Evolutionary conservation across 2,888 invertebrate genomes (phyloP), one percentile per base, ranked within the genome.

Genomic region (Epirrhoe tristata): DNA sequence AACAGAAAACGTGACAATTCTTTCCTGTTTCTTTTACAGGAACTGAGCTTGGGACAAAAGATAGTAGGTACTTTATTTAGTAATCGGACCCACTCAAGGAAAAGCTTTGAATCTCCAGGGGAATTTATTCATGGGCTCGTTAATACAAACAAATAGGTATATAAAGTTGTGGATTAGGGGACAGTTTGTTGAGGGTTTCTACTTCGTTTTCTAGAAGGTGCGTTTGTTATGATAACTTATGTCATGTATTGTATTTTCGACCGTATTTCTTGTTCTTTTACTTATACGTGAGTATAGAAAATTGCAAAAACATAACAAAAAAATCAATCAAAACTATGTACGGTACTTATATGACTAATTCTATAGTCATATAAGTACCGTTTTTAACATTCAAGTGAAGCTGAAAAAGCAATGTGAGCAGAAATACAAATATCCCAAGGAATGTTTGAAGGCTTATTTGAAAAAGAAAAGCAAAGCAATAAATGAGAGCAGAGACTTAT

Each of bases 401-500:
- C 32, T 14, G 48, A 57, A 2, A 31, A 34, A 58, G 50, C 32
- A 24, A 17, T 17, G 31, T n/a, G 32, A 31, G 32, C 7, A 36
- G 16, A 36, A 48, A 48, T 16, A 48, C 48, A 48, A 54, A 63
- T 52, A 66, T 58, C 53, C 14, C 51, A 54, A 54, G 51, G 34
- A 57, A 57, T 57, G 61, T 58, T 58, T 60, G 43, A 66, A 46
- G 50, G 50, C 51, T 66, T 63, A 68, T 71, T 68, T 58, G 64
- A 66, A 70, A 67, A 74, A 70, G 71, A 64, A 72, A 70, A 73
- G 70, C 73, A 70, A 50, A 67, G 65, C 72, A 75, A 78, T 81
- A 82, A 82, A 82, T 78, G 77, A 80, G 77, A 77, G 70, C 51
- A 71, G 76, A 75, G 76, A 77, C 76, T 78, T 79, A 81, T 77